phyloP scores from a whole-genome alignment of 2,888 invertebrate species.

The Drosophila greeni region DNA sequence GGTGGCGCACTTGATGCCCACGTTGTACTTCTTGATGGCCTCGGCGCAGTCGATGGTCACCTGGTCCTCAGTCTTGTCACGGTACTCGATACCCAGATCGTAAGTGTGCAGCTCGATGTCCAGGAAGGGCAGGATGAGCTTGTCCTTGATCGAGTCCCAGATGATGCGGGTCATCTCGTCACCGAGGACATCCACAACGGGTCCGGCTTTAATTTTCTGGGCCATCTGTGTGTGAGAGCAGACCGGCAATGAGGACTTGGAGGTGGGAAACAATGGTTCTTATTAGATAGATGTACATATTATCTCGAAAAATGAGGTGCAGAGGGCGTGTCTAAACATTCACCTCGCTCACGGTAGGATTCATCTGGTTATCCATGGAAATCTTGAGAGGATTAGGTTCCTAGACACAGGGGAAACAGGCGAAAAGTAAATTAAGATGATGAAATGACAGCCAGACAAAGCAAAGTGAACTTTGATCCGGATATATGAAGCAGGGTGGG shows the following conservation, averaged over 20 bases:
- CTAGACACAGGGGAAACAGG: slow-evolving; percentile 25
- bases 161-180: slow-evolving; percentile 98
- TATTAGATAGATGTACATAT: slow-evolving; percentile 14
- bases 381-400: not conserved
- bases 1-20: slow-evolving; percentile 99
- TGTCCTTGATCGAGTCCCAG: slow-evolving; percentile 98
- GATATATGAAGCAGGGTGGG: slow-evolving; percentile 7
- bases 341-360: slow-evolving; percentile 41
- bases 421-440: slow-evolving; percentile 8
- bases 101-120: slow-evolving; percentile 96
- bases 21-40: slow-evolving; percentile 97
- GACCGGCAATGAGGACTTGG: slow-evolving; percentile 31
- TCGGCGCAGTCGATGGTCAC: slow-evolving; percentile 98
- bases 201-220: slow-evolving; percentile 87
- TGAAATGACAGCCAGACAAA: slow-evolving; percentile 4
- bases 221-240: slow-evolving; percentile 75
- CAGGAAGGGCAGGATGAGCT: slow-evolving; percentile 96
- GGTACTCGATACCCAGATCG: slow-evolving; percentile 96
- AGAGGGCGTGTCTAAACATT: slow-evolving; percentile 19
- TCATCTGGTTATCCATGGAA: slow-evolving; percentile 16
- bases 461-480: slow-evolving; percentile 62
- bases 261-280: not conserved
- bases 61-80: slow-evolving; percentile 95
- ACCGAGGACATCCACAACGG: slow-evolving; percentile 95
- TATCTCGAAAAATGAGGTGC: slow-evolving; percentile 3